Evolutionary conservation across 2,888 invertebrate species (phyloP).

Genomic region (Panzeria rudis): DNA sequence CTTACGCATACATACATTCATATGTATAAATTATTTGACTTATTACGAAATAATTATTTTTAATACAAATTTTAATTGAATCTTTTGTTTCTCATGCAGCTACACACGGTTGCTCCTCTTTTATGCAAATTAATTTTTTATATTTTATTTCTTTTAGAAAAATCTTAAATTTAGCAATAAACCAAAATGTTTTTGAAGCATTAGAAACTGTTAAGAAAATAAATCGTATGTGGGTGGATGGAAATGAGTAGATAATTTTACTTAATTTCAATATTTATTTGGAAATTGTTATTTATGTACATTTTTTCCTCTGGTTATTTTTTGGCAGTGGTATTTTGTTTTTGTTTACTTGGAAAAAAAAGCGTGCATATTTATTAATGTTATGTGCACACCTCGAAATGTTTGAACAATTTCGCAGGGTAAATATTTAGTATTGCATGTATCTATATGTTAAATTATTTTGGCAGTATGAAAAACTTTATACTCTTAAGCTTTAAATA

Average conservation of each 20-base stretch:
- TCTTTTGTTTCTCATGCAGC: constrained; percentile 52
- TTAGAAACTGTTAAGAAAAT: constrained; percentile 18
- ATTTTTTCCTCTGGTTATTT: neutral
- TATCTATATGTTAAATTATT: neutral
- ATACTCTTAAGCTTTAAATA: constrained; percentile 1
- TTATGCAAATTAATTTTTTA: constrained; percentile 60
- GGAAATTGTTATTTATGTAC: constrained; percentile 16
- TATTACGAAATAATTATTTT: constrained; percentile 57
- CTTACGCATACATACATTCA: neutral
- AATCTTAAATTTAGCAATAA: constrained; percentile 30
- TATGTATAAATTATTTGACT: neutral
- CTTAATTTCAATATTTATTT: constrained; percentile 42
- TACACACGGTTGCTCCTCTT: constrained; percentile 68
- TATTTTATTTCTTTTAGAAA: neutral
- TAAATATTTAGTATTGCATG: neutral
- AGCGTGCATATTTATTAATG: constrained; percentile 59
- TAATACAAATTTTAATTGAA: constrained; percentile 70
- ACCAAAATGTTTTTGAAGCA: constrained; percentile 22
- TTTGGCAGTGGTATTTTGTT: constrained; percentile 28
- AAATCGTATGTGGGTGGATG: constrained; percentile 57
- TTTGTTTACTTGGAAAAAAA: constrained; percentile 30
- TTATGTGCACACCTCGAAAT: constrained; percentile 71
- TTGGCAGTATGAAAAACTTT: neutral
- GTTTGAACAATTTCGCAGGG: constrained; percentile 33
- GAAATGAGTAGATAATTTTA: constrained; percentile 58